Evolutionary conservation across 2,113 vertebrate genomes (phyloP).

Genomic region (Podarcis cretensis): DNA sequence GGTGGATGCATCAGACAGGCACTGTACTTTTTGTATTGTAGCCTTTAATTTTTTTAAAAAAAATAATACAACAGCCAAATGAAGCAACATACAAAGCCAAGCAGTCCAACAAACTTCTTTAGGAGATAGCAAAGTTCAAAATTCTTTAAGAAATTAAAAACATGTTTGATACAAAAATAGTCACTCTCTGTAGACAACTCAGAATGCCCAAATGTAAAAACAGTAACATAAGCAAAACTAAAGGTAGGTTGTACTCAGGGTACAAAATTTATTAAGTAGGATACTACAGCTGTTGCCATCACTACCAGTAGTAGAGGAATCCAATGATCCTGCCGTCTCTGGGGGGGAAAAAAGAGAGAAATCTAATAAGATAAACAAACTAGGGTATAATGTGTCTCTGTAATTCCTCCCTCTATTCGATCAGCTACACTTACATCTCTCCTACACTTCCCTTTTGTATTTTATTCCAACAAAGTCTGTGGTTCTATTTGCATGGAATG

Average conservation of each 20-base stretch:
- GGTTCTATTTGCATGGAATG: not conserved
- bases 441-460: not conserved
- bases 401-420: rapidly evolving
- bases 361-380: not conserved
- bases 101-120: not conserved
- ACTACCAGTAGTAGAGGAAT: conserved; percentile 64
- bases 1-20: not conserved
- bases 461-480: not conserved
- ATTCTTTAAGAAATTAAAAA: rapidly evolving
- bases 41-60: not conserved
- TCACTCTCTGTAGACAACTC: not conserved
- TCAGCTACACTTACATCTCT: no score
- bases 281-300: conserved; percentile 56
- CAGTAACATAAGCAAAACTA: not conserved
- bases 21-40: not conserved
- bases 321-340: conserved; percentile 66
- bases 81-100: not conserved
- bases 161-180: not conserved
- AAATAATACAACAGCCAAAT: rapidly evolving
- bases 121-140: conserved; percentile 5
- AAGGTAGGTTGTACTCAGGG: not conserved
- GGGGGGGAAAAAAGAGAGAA: conserved; percentile 15
- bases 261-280: conserved; percentile 62
- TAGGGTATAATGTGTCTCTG: no score
- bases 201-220: not conserved